Evolutionary conservation across 2,888 invertebrate species (phyloP), one percentile per base, ranked within the genome.

Genomic region (Ecdyonurus torrentis): DNA sequence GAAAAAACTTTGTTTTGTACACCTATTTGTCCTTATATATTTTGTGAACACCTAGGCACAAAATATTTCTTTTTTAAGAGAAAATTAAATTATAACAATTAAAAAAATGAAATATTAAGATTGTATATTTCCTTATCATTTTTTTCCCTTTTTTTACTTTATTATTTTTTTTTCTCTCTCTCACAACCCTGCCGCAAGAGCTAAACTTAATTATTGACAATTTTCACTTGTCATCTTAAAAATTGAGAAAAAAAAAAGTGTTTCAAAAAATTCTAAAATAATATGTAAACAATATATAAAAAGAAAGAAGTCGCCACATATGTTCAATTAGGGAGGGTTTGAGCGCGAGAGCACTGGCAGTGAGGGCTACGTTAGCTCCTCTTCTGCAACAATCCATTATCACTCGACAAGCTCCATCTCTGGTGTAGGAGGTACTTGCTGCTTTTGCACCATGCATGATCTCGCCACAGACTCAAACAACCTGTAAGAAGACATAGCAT

Each of bases 391-490:
- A 5, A 37, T 37, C 15, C 37, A 10, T 37, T 37, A 37, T 37
- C 37, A 37, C 37, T 37, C 37, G 37, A 37, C 37, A 74, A 83
- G 76, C 70, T 85, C 86, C 66, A 81, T 77, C 70, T 86, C 86
- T 63, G 81, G 81, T 67, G 77, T 77, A 74, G 78, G 81, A 74
- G 77, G 82, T 69, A 81, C 81, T 69, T 87, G 83, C 7, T 20
- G 19, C 75, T 90, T 91, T 72, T 89, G 89, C 53, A 87, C 87
- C 84, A 94, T 91, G 77, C 96, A 97, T 0, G 96, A 96, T 66
- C 93, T 84, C 23, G 97, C 97, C 67, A 97, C 96, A 1, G 94
- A 95, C 73, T 96, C 95, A 75, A 96, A 95, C 71, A 97, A 80
- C 73, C 94, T 94, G 75, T 59, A 77, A 77, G 67, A 65, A 70